phyloP scores from a whole-genome alignment of 1,140 invertebrate species.

The Cotesia vestalis region DNA sequence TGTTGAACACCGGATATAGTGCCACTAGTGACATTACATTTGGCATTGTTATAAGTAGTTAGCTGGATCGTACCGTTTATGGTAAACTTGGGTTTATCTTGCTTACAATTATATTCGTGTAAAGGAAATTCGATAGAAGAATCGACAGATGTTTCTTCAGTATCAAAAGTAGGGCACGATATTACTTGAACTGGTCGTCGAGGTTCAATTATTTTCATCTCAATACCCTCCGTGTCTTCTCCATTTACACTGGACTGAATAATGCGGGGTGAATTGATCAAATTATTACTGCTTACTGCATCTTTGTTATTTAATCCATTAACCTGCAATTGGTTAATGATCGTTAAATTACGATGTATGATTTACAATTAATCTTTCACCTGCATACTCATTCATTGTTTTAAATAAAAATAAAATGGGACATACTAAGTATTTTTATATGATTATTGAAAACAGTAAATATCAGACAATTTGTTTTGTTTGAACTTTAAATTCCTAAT shows the following conservation, averaged over 20 bases:
- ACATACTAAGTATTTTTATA: no score
- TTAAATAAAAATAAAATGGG: no score
- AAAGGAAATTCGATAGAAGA: constrained; percentile 59
- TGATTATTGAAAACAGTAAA: no score
- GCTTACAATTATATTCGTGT: constrained; percentile 52
- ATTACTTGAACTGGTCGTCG: constrained; percentile 63
- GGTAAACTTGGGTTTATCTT: constrained; percentile 55
- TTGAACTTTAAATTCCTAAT: no score
- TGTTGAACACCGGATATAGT: constrained; percentile 42
- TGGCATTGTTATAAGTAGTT: constrained; percentile 58
- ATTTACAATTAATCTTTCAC: no score
- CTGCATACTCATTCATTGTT: no score
- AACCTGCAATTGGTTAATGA: constrained; percentile 7
- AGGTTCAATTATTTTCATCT: constrained; percentile 63
- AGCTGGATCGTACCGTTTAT: constrained; percentile 58
- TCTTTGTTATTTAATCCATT: constrained; percentile 28
- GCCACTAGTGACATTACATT: constrained; percentile 43
- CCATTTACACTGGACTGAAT: constrained; percentile 34
- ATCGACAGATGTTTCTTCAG: constrained; percentile 58
- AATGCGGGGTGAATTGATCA: constrained; percentile 2
- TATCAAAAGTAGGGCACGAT: constrained; percentile 66
- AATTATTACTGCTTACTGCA: neutral
- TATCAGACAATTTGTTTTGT: no score
- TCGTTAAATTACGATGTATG: neutral
- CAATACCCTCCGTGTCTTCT: constrained; percentile 59